Evolutionary conservation across 1,140 invertebrate species (phyloP), one percentile per base, ranked within the genome.

Genomic region (Pseudomyrmex concolor): DNA sequence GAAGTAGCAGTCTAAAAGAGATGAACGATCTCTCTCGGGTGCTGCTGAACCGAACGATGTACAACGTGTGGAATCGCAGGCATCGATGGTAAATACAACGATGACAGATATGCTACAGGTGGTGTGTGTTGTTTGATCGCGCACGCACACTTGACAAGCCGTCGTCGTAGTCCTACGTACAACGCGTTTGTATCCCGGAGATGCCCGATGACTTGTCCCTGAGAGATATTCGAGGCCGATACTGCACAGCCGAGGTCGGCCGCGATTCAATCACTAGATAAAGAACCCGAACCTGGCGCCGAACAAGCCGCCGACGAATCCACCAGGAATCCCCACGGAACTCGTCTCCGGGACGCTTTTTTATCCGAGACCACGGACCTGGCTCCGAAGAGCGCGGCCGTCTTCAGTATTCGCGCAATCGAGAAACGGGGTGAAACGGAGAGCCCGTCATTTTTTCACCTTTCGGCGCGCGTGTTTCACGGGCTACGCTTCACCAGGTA

Each of bases 71-170:
- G 34, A 66, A 74, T 74, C 8, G 43, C 22, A 80, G 64, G n/a
- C 7, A 64, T n/a, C 54, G n/a, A 68, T 19, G 34, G 66, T 68
- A 77, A 68, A 67, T 77, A 80, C 54, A 12, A 80, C 54, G 64
- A 77, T 67, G 73, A 67, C 60, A 63, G 76, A 50, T 60, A 57
- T 50, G 76, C 76, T 55, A 80, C 76, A 80, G 76, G 76, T 80
- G 76, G 76, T 80, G 54, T 71, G 76, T 59, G 43, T 80, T 80
- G 43, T 70, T 59, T 60, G 54, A 70, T 48, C 66, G 55, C 66
- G 34, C 51, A 80, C 66, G 51, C 54, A 71, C 66, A 80, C 45
- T n/a, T 43, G 48, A 48, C 22, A 51, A 80, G 10, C 43, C 54
- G 15, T 55, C 19, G n/a, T 34, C 34, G 34, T 34, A 5, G 34